Evolutionary conservation across 2,113 vertebrate genomes (phyloP), one percentile per base, ranked within the genome.

Genomic region (Azemiops feae): DNA sequence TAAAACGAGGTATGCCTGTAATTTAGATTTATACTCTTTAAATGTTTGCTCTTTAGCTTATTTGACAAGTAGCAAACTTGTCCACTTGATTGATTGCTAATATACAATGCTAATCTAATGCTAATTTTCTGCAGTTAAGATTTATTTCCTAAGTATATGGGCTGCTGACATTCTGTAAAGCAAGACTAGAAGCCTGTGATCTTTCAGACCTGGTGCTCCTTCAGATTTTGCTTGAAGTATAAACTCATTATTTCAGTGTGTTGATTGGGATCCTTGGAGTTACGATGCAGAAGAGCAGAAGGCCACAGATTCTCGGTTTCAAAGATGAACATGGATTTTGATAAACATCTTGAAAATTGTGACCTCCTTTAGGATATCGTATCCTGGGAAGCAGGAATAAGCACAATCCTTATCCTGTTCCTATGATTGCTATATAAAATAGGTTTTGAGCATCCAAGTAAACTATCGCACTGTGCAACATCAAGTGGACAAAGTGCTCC

Each of bases 11-110:
- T 18, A 34, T 69, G 64, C 64, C 30, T 2, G 14, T 94, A 94
- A 95, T 94, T 94, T 93, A 53, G 93, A 94, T 95, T 94, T 89
- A 94, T 89, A 91, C 69, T 85, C 27, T 94, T 90, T 95, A 87
- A n/a, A 89, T 93, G 64, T 96, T 94, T 92, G 92, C 96, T 85
- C 94, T 95, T 91, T 95, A 94, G 94, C 69, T 95, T n/a, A 50
- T 95, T 23, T 64, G 87, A 93, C 94, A 93, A 93, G 85, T 95
- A 94, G 55, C 93, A 96, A 89, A 94, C 27, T 91, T 53, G 60
- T 92, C 18, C 92, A 45, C 0, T 93, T 27, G 85, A 95, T 93
- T 45, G 64, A 92, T 90, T 93, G 57, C 58, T 89, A 93, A 93
- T 89, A 81, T 95, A 27, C 85, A 94, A 89, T 64, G 54, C 47